Evolutionary conservation across 2,113 vertebrate genomes (phyloP), one percentile per base, ranked within the genome.

Genomic region (Dendropsophus ebraccatus): DNA sequence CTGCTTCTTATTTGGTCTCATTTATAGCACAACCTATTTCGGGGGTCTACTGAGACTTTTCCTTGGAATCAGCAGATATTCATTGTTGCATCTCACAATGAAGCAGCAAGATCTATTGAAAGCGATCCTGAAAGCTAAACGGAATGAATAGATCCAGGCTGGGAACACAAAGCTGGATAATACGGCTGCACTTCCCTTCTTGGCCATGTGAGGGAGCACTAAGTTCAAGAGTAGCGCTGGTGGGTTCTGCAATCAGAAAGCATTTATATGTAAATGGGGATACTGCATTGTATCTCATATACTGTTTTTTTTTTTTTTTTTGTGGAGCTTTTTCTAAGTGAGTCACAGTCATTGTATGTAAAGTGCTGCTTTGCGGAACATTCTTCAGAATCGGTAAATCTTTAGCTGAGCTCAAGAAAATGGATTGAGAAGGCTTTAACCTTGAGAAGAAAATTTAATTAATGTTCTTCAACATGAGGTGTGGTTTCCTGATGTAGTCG

Each of bases 181-280:
- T 13, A 50, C 2, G 17, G 14, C 12, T 49, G 69, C 37, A 74
- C 35, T 84, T 60, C 25, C 70, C 17, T 13, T 14, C 28, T 8
- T 28, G 6, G 17, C 83, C 83, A 84, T 73, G 52, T n/a, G 83
- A 67, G 70, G 83, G 83, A 74, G 70, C 58, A 84, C 28, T 58
- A 49, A 76, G 35, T 58, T 84, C 50, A 84, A 17, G 32, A 75
- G 50, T 84, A n/a, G 52, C 6, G 25, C 7, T 8, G 17, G 52
- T 47, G 47, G 1, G 35, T 41, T 45, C 69, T 28, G 70, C 50
- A 84, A 84, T 54, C 65, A 83, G 41, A 50, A 28, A 82, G 37
- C 28, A 69, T 82, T 82, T 82, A 82, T 82, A 82, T 82, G 65
- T 50, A 81, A 81, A 81, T 80, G 56, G 35, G 60, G 30, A 41